A percentile compares a stretch with the other conserved stretches of the same genome.
phyloP scores from a whole-genome alignment of 1,140 invertebrate genomes.

The Hyposmocoma kahamanoa region DNA sequence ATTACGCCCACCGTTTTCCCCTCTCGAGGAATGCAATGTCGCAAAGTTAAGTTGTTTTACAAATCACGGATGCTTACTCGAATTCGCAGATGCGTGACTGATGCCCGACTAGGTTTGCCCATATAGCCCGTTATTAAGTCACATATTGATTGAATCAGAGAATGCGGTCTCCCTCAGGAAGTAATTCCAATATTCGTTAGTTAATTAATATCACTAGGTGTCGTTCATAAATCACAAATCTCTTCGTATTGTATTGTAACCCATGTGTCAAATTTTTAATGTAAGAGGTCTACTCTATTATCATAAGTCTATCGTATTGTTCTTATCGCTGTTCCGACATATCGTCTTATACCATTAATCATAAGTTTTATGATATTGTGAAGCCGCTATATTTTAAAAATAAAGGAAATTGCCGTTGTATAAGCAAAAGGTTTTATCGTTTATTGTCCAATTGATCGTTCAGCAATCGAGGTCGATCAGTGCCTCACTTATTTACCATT shows the following conservation, averaged over 20 bases:
- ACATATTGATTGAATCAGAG: slow-evolving; percentile 25
- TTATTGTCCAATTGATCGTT: slow-evolving; percentile 60
- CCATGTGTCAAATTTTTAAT: slow-evolving; percentile 64
- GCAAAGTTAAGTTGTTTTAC: slow-evolving; percentile 35
- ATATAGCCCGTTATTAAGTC: slow-evolving; percentile 58
- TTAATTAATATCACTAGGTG: slow-evolving; percentile 36
- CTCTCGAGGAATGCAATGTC: slow-evolving; percentile 67
- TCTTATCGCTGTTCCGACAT: slow-evolving; percentile 69
- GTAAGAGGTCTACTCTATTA: slow-evolving; percentile 43
- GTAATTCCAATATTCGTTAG: slow-evolving; percentile 52
- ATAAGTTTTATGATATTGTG: slow-evolving; percentile 69
- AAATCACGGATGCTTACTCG: slow-evolving; percentile 24
- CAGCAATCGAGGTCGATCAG: slow-evolving; percentile 45
- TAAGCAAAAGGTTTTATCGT: slow-evolving; percentile 68
- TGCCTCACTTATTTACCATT: slow-evolving; percentile 52
- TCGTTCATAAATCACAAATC: slow-evolving; percentile 39
- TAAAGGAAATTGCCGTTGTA: slow-evolving; percentile 70
- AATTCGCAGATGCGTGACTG: slow-evolving; percentile 56
- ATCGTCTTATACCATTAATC: slow-evolving; percentile 67
- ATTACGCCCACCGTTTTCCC: slow-evolving; percentile 42
- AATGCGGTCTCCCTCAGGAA: slow-evolving; percentile 67
- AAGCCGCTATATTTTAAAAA: slow-evolving; percentile 73
- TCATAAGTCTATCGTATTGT: slow-evolving; percentile 62
- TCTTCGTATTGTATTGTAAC: slow-evolving; percentile 54
- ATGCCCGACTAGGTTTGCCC: slow-evolving; percentile 68